These are phyloP conservation scores for Caenorhabditis auriculariae DNA, from an alignment of 2,888 invertebrate species.

Conservation along the genomic window DNA sequence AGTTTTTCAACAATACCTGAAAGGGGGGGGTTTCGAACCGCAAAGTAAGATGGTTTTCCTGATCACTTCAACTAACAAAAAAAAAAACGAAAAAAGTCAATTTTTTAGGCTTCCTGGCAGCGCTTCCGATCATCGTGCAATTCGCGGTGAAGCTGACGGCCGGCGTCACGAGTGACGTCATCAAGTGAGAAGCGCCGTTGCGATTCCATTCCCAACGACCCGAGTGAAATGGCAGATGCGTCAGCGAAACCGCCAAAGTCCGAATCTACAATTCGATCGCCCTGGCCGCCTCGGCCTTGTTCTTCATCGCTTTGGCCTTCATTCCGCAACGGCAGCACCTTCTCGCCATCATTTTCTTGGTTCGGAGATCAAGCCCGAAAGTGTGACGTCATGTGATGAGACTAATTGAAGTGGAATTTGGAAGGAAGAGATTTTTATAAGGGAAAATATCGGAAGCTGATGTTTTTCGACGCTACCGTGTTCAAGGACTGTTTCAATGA, in stretches of 20 bases:
- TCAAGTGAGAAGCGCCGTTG: slow-evolving; percentile 9
- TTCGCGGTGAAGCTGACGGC: slow-evolving; percentile 27
- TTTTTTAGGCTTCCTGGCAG: slow-evolving; percentile 32
- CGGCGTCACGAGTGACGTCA: slow-evolving; percentile 27
- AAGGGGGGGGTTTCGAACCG: no score
- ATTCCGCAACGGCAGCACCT: slow-evolving; percentile 26
- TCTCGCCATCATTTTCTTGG: slow-evolving; percentile 29
- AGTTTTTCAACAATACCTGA: no score
- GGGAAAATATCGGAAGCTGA: no score
- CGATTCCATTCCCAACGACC: background rate
- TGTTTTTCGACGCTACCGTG: no score
- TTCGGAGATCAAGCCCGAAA: no score
- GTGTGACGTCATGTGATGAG: no score
- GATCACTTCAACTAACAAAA: no score
- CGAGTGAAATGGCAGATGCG: slow-evolving; percentile 9
- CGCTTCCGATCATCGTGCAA: slow-evolving; percentile 38
- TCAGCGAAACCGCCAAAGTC: slow-evolving; percentile 26
- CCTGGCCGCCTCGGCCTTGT: slow-evolving; percentile 23
- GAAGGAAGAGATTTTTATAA: background rate
- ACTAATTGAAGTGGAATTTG: no score
- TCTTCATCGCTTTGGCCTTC: slow-evolving; percentile 33
- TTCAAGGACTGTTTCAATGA: no score
- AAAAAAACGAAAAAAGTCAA: no score
- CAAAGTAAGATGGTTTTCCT: no score
- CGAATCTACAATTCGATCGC: slow-evolving; percentile 31